These are phyloP conservation scores for Coregonus sp. DNA, from an alignment of 2,797 vertebrate genomes.

Conservation along the genomic window DNA sequence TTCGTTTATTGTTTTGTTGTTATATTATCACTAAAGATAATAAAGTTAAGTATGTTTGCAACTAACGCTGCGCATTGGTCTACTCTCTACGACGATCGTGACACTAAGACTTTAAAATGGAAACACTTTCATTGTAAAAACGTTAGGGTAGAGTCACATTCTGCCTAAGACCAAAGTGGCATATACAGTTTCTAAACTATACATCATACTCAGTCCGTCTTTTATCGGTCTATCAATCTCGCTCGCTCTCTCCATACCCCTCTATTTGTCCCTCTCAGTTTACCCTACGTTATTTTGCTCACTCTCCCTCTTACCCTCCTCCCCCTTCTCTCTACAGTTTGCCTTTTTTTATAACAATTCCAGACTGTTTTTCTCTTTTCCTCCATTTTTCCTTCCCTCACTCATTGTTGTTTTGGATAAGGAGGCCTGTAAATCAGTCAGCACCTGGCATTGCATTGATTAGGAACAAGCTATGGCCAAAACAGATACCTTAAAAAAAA, in stretches of 20 bases:
- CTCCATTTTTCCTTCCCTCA: not conserved
- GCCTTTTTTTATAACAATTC: not conserved
- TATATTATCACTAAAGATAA: too few species aligned
- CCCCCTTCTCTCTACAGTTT: not conserved
- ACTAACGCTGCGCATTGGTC: too few species aligned
- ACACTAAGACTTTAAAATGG: not conserved
- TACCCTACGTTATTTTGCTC: not conserved
- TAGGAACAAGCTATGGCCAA: not conserved
- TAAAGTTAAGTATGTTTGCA: too few species aligned
- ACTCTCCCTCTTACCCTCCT: not conserved
- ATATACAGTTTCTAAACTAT: not conserved
- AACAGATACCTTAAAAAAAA: not conserved
- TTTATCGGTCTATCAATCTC: not conserved
- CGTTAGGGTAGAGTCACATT: not conserved
- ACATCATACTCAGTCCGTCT: not conserved
- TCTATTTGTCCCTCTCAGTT: not conserved
- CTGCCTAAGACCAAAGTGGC: not conserved
- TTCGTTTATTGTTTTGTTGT: too few species aligned
- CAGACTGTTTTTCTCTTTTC: not conserved
- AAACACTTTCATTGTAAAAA: not conserved
- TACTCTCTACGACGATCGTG: too few species aligned
- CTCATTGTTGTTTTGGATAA: not conserved
- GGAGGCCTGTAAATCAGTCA: not conserved
- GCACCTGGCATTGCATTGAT: not conserved
- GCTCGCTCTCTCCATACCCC: not conserved